Evolutionary conservation across 2,888 invertebrate genomes (phyloP), one percentile per base, ranked within the genome.

Genomic region (Xestia xanthographa): DNA sequence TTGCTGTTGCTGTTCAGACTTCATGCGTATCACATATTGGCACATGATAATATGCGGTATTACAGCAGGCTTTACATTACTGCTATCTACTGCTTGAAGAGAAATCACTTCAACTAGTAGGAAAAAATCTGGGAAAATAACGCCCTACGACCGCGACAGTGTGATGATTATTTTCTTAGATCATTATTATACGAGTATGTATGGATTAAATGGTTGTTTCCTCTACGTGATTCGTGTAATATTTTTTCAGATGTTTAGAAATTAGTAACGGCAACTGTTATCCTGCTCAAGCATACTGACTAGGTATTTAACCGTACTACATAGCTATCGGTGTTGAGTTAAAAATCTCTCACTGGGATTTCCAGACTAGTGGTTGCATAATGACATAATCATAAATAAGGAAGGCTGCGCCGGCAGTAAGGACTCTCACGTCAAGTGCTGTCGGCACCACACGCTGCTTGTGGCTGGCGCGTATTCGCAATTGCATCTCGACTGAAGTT

Each of bases 401-500:
- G 80, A 74, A 67, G 62, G 65, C 70, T 69, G 58, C 43, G 26
- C 43, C 71, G 67, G 58, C 45, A 2, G 48, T 41, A 20, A 66
- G 77, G 82, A 81, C 74, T 80, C 67, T 60, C 45, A n/a, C 17
- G 17, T 38, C 80, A 38, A 71, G 29, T 29, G 75, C 53, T 56
- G 34, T 34, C 63, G 26, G 45, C 66, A 58, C 60, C 26, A 53
- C 62, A 45, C 60, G 50, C 43, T 38, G 14, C 72, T 50, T 48
- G 50, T 41, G 48, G 41, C 66, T 62, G 68, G 66, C 63, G 66
- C 62, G 76, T 72, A 72, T 79, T 83, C 67, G 71, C 68, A 65
- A 82, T 78, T 86, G 74, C 76, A 86, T 82, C 84, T 84, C 82
- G 68, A 77, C 48, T 66, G 76, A 75, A 86, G 67, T 81, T 86